Evolutionary conservation across 2,797 vertebrate genomes (phyloP).

Genomic region (Phyllotis vaccarum): DNA sequence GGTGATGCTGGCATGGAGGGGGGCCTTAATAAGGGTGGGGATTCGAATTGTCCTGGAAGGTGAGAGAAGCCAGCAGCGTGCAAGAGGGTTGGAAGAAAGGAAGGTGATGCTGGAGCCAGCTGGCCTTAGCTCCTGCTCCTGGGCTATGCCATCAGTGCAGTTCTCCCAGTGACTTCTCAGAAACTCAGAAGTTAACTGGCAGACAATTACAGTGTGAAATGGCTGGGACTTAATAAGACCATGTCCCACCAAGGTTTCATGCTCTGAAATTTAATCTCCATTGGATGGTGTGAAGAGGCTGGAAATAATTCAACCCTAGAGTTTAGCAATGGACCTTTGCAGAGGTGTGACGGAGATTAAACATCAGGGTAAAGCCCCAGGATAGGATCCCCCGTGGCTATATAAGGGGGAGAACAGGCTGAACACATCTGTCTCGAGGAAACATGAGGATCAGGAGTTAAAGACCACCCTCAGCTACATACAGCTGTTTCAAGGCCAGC

Average conservation of each 20-base stretch:
- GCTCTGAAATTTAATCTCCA: not conserved
- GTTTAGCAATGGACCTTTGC: not conserved
- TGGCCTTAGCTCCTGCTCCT: not conserved
- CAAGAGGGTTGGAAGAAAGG: not conserved
- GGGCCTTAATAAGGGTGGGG: not conserved
- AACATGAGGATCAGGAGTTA: not conserved
- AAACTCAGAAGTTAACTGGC: conserved; percentile 42
- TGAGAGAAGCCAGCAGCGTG: not conserved
- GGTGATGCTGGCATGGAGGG: not conserved
- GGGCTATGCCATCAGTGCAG: not conserved
- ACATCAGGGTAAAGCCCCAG: not conserved
- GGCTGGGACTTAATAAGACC: conserved; percentile 25
- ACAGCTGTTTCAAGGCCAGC: not conserved
- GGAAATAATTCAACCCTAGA: not conserved
- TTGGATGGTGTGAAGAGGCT: not conserved
- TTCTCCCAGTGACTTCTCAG: conserved; percentile 29
- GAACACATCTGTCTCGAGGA: not conserved
- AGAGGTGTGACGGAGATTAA: not conserved
- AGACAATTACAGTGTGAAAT: conserved; percentile 66
- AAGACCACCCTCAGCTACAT: not conserved
- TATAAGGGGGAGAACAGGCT: not conserved
- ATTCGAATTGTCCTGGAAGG: not conserved
- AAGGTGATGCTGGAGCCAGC: not conserved
- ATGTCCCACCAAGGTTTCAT: not conserved
- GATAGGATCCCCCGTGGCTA: not conserved